Evolutionary conservation across 2,888 invertebrate species (phyloP), one percentile per base, ranked within the genome.

Genomic region (Melitaea athalia): DNA sequence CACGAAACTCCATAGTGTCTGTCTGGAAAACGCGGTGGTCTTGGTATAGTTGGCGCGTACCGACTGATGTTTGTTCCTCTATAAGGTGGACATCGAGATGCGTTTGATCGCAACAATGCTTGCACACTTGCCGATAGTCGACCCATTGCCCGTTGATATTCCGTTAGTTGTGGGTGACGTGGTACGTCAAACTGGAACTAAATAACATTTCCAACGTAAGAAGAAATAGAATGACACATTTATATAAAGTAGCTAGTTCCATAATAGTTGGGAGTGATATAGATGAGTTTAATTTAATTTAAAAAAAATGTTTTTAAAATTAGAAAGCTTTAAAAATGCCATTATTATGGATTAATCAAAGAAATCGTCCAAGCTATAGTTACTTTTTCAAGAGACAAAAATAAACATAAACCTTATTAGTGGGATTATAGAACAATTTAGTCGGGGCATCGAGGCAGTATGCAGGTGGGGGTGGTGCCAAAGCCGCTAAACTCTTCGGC

Each of bases 171-270:
- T 1, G 86, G 87, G 6, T 85, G 85, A 64, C 87, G 81, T 33
- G 90, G 89, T n/a, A 84, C 72, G 69, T 92, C 91, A 71, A 92
- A 89, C 79, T 89, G 90, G 71, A 92, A 88, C 91, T 92, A 75
- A 57, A 74, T 77, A 64, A 52, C 7, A 38, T 38, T 38, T 2
- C n/a, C 5, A 33, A 33, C 6, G 10, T 55, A 14, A 38, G 55
- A 33, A 33, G 3, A 24, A 52, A 10, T 15, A n/a, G 2, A 52
- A 17, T 10, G 0, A 52, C 10, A 24, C 24, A 24, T 24, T 24
- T 0, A 4, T 50, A 38, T 38, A 38, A 38, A 38, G 38, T 38
- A 38, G 5, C 8, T 5, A 7, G 38, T 38, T 38, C 4, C 8
- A 38, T 38, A 5, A 24, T 24, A 1, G 24, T 24, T 24, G 1